Conservation (phyloP, 2,113 vertebrate species). For the Anarrhichthys ocellatus region DNA sequence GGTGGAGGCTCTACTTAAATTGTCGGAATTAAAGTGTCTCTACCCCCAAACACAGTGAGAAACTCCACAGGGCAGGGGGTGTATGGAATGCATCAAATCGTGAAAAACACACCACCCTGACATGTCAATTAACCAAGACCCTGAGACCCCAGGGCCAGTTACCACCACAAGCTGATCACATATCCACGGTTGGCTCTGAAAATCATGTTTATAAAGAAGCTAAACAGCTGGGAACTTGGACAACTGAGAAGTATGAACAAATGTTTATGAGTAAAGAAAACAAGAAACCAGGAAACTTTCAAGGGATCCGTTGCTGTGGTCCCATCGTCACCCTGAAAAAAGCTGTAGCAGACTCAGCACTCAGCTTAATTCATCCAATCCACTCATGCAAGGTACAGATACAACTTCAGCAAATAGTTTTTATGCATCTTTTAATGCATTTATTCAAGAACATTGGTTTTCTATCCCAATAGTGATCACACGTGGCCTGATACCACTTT, state of each 20-base stretch:
- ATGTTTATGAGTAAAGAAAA: constrained; percentile 43
- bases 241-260: constrained; percentile 31
- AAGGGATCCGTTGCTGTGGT: constrained; percentile 14
- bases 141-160: constrained; percentile 2
- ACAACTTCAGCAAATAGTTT: not conserved
- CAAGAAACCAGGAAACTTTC: constrained; percentile 34
- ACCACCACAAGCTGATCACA: constrained; percentile 18
- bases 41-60: constrained; percentile 22
- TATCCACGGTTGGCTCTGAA: constrained; percentile 10
- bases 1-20: constrained; percentile 10
- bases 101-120: constrained; percentile 48
- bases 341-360: not conserved
- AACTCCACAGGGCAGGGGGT: constrained; percentile 30
- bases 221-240: constrained; percentile 19
- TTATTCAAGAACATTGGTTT: not conserved
- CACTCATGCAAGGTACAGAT: not conserved
- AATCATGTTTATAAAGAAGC: constrained; percentile 37
- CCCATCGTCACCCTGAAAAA: not conserved
- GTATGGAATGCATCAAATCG: constrained; percentile 55
- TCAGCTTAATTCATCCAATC: not conserved
- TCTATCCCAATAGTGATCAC: not conserved
- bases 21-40: constrained; percentile 41
- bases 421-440: not conserved
- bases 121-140: constrained; percentile 36
- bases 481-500: not conserved